These are phyloP conservation scores for Belgica antarctica DNA, from an alignment of 2,888 invertebrate species.

Conservation along the genomic window DNA sequence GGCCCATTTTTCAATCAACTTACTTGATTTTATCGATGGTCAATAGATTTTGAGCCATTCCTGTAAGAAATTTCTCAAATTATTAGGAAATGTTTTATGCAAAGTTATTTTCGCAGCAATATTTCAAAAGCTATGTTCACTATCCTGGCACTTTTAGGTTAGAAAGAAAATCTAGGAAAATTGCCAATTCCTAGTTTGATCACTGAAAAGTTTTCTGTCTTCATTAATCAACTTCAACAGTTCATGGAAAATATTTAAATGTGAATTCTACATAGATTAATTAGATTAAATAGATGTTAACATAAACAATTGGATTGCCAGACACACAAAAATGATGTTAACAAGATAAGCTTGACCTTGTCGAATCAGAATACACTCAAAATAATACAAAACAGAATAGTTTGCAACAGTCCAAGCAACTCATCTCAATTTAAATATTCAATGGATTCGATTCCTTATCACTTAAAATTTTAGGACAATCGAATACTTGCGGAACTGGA, in stretches of 20 bases:
- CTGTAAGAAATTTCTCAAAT: too few relatives aligned
- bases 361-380: neutral
- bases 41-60: too few relatives aligned
- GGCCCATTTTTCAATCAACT: too few relatives aligned
- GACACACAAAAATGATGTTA: neutral
- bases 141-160: too few relatives aligned
- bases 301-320: neutral
- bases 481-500: slow-evolving; percentile 87
- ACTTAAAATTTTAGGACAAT: slow-evolving; percentile 59
- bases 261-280: neutral
- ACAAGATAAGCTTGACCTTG: slow-evolving; percentile 1
- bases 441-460: slow-evolving; percentile 21
- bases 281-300: neutral
- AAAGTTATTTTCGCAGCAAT: too few relatives aligned
- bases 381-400: neutral
- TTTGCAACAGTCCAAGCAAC: neutral
- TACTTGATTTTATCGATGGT: too few relatives aligned
- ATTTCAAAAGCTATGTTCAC: too few relatives aligned
- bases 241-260: neutral
- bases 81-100: too few relatives aligned
- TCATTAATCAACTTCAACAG: too few relatives aligned
- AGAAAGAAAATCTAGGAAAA: too few relatives aligned
- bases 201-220: too few relatives aligned
- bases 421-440: slow-evolving; percentile 11
- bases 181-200: too few relatives aligned